Conservation (phyloP, 2,888 invertebrate species). For the Coelogynopora nodosa region DNA sequence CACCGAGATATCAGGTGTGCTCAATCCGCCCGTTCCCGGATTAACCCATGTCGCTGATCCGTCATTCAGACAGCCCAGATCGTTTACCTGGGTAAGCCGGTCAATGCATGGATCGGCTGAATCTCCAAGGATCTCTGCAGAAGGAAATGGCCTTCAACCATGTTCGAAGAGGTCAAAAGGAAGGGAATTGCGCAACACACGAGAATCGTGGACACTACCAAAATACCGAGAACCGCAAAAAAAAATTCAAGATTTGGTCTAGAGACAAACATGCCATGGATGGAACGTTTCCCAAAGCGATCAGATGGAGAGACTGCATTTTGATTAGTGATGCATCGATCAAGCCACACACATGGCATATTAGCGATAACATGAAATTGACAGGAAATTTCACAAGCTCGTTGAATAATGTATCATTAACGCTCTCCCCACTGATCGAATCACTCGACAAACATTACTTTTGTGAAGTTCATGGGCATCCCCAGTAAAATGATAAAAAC, state of each 20-base stretch:
- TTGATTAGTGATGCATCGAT: slow-evolving; percentile 22
- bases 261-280: neutral
- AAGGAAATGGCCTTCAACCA: slow-evolving; percentile 29
- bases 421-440: slow-evolving; percentile 26
- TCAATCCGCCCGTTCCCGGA: neutral
- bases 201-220: slow-evolving; percentile 28
- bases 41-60: neutral
- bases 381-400: slow-evolving; percentile 21
- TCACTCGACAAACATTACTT: slow-evolving; percentile 26
- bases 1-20: neutral
- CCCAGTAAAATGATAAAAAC: neutral
- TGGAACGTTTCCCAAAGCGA: slow-evolving; percentile 12
- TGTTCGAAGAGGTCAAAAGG: slow-evolving; percentile 25
- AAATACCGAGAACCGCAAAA: slow-evolving; percentile 16
- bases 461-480: slow-evolving; percentile 30
- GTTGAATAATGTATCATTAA: slow-evolving; percentile 24
- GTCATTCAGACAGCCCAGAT: neutral
- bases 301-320: slow-evolving; percentile 33
- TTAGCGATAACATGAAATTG: neutral
- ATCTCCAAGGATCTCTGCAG: slow-evolving; percentile 32
- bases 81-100: neutral
- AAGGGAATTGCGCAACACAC: slow-evolving; percentile 28
- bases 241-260: slow-evolving; percentile 22
- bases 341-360: slow-evolving; percentile 6
- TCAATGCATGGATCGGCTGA: slow-evolving; percentile 26